These are phyloP conservation scores for Piprites chloris DNA, from an alignment of 2,113 vertebrate species.

Conservation along the genomic window DNA sequence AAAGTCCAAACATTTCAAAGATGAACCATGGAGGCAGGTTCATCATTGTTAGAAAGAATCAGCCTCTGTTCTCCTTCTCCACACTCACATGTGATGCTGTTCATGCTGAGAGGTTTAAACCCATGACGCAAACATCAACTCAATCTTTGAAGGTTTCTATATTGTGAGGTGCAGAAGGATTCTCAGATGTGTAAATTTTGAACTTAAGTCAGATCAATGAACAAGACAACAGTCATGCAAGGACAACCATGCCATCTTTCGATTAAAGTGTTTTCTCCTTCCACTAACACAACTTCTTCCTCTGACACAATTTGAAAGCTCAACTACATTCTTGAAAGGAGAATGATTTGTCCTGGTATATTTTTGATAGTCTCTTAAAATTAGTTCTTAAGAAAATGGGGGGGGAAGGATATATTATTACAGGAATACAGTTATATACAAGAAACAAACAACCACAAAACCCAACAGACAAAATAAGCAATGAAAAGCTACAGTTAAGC, in stretches of 20 bases:
- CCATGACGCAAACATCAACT: background rate
- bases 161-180: slow-evolving; percentile 21
- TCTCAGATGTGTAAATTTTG: slow-evolving; percentile 57
- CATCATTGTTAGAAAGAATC: background rate
- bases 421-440: background rate
- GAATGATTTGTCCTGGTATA: background rate
- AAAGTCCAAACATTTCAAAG: background rate
- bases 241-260: slow-evolving; percentile 25
- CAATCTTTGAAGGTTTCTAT: slow-evolving; percentile 37
- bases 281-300: background rate
- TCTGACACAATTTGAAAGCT: background rate
- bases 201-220: slow-evolving; percentile 52
- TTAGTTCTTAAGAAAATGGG: background rate
- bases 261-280: background rate
- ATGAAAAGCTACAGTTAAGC: background rate
- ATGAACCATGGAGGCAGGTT: accelerated
- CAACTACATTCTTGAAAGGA: background rate
- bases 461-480: background rate
- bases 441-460: background rate
- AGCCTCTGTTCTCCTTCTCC: background rate
- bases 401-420: accelerated
- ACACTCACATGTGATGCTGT: background rate
- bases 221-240: slow-evolving; percentile 38
- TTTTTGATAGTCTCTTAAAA: background rate
- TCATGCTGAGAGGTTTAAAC: slow-evolving; percentile 11